phyloP scores from a whole-genome alignment of 2,888 invertebrate species.

The Frankliniella intonsa region DNA sequence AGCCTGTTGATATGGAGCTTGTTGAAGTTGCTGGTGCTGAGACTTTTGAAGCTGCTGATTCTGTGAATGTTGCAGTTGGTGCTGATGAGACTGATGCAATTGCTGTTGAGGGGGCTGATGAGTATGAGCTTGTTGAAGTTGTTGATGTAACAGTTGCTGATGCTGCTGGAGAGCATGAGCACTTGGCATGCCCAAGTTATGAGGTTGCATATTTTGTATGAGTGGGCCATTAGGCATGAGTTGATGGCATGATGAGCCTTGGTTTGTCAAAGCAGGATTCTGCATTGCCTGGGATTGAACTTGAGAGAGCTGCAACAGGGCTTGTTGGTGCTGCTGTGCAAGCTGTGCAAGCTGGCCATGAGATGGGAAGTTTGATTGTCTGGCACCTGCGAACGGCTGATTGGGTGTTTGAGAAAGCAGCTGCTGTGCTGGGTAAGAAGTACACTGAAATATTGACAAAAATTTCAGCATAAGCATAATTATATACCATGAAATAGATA shows the following conservation, averaged over 20 bases:
- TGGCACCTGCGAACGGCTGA: no score
- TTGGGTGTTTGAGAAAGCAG: no score
- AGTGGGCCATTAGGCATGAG: neutral
- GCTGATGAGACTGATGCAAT: slow-evolving; percentile 35
- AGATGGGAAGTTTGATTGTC: no score
- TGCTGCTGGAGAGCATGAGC: slow-evolving; percentile 38
- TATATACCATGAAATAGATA: no score
- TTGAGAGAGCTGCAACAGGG: neutral
- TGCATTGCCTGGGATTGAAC: neutral
- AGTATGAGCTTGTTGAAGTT: slow-evolving; percentile 41
- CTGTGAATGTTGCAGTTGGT: slow-evolving; percentile 38
- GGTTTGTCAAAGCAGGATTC: no score
- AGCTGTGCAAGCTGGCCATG: no score
- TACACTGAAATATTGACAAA: no score
- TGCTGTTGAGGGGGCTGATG: slow-evolving; percentile 42
- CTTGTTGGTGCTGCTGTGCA: no score
- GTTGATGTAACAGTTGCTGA: slow-evolving; percentile 40
- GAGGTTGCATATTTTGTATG: neutral
- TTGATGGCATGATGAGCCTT: neutral
- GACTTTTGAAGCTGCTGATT: slow-evolving; percentile 35
- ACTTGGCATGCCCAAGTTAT: neutral
- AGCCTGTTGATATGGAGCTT: slow-evolving; percentile 37
- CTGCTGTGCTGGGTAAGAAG: no score
- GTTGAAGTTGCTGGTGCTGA: slow-evolving; percentile 37
- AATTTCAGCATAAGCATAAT: no score